These are phyloP conservation scores for Oegoconia quadripuncta DNA, from an alignment of 2,888 invertebrate genomes.

Conservation along the genomic window DNA sequence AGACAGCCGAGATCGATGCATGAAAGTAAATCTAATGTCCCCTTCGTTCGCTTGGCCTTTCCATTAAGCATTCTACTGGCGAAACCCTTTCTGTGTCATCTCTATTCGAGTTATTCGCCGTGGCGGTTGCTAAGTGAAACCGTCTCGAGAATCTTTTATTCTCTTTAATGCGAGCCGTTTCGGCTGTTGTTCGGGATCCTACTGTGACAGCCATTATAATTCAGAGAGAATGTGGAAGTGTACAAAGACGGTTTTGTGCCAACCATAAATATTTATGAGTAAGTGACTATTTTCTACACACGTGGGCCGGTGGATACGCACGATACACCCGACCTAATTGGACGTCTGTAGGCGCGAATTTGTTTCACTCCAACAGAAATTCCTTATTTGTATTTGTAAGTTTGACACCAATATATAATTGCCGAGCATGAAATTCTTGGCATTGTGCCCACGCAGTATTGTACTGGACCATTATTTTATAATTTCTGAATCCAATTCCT, in stretches of 20 bases:
- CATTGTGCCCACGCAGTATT: conserved; percentile 5
- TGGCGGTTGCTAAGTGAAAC: conserved; percentile 70
- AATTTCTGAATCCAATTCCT: conserved; percentile 1
- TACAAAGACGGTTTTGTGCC: conserved; percentile 71
- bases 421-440: conserved; percentile 15
- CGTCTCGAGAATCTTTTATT: conserved; percentile 66
- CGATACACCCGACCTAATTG: conserved; percentile 69
- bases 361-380: conserved; percentile 54
- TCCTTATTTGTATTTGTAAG: conserved; percentile 38
- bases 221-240: conserved; percentile 70
- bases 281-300: conserved; percentile 70
- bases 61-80: conserved; percentile 47
- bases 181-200: conserved; percentile 71
- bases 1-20: conserved; percentile 30
- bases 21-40: conserved; percentile 41
- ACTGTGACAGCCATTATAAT: conserved; percentile 76
- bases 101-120: conserved; percentile 55
- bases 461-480: conserved; percentile 10
- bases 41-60: conserved; percentile 30
- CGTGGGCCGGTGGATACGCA: conserved; percentile 73
- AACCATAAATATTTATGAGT: conserved; percentile 75
- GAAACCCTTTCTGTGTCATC: conserved; percentile 58
- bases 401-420: conserved; percentile 36
- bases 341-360: conserved; percentile 65
- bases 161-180: conserved; percentile 68